Percentiles rank a stretch among this genome's conserved stretches.
phyloP scores from a whole-genome alignment of 2,113 vertebrate genomes.

The Cyprinodon variegatus region DNA sequence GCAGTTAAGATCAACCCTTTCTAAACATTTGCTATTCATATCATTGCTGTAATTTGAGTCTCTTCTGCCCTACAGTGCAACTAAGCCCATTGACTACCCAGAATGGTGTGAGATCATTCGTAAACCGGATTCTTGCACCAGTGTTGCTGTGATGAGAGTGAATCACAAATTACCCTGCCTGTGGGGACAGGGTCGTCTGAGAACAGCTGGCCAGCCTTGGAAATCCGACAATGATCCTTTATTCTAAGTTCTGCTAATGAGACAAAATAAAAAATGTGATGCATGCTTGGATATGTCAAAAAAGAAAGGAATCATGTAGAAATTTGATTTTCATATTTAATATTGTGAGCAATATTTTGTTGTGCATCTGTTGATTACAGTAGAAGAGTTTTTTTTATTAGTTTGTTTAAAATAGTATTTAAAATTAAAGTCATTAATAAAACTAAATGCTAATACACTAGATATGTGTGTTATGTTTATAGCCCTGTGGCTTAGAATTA shows the following conservation, averaged over 20 bases:
- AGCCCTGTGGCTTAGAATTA: background rate
- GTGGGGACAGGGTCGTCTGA: conserved; percentile 70
- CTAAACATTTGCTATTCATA: background rate
- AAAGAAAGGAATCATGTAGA: background rate
- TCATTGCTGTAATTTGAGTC: background rate
- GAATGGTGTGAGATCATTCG: conserved; percentile 81
- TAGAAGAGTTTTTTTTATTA: conserved; percentile 3
- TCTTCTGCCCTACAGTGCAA: conserved; percentile 48
- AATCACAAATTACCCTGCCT: conserved; percentile 80
- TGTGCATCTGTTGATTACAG: conserved; percentile 3
- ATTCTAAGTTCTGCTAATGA: conserved; percentile 54
- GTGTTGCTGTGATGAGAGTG: conserved; percentile 77
- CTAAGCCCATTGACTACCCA: conserved; percentile 79
- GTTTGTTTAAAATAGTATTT: conserved; percentile 6
- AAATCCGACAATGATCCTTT: conserved; percentile 75
- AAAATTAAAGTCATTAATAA: background rate
- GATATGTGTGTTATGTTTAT: background rate
- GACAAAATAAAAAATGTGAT: background rate
- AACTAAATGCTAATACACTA: background rate
- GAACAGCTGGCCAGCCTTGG: conserved; percentile 63
- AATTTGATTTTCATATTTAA: conserved; percentile 2
- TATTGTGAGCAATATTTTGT: conserved; percentile 5
- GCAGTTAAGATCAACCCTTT: background rate
- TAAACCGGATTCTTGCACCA: conserved; percentile 77
- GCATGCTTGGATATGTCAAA: conserved; percentile 7